Percentiles rank a stretch among this genome's conserved stretches.
phyloP scores from a whole-genome alignment of 1,140 invertebrate species.

The Cotesia typhae region DNA sequence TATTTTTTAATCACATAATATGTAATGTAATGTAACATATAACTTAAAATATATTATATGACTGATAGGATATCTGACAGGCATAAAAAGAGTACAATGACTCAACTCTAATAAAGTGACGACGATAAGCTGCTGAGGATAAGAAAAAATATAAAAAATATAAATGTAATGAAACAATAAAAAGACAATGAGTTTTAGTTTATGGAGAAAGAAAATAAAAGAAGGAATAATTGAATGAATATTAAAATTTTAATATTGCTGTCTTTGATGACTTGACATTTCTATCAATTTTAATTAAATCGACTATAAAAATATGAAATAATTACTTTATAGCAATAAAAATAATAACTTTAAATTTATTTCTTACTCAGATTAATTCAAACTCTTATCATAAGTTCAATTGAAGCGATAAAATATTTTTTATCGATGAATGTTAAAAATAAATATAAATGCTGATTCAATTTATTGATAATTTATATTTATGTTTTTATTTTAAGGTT shows the following conservation, averaged over 20 bases:
- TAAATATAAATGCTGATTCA: not conserved
- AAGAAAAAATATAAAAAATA: not conserved
- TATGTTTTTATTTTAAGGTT: too few species aligned
- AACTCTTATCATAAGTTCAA: not conserved
- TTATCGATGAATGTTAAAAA: not conserved
- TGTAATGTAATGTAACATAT: not conserved
- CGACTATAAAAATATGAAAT: not conserved
- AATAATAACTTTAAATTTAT: not conserved
- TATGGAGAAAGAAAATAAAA: not conserved
- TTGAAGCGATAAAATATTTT: not conserved
- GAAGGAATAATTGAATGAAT: not conserved
- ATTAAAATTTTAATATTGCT: not conserved
- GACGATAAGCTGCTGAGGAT: conserved; percentile 10
- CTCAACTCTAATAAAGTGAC: conserved; percentile 10
- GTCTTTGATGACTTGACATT: too few species aligned
- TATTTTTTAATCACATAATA: too few species aligned
- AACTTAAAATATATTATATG: not conserved
- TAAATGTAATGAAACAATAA: not conserved
- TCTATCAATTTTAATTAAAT: not conserved
- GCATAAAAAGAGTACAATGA: conserved; percentile 12
- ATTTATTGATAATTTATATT: not conserved
- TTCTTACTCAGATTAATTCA: not conserved
- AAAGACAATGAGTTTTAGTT: not conserved
- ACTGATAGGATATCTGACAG: conserved; percentile 17
- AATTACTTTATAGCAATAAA: not conserved